Percentiles rank a stretch among this genome's conserved stretches.
phyloP scores from a whole-genome alignment of 2,797 vertebrate genomes.

The Cetoscarus ocellatus region DNA sequence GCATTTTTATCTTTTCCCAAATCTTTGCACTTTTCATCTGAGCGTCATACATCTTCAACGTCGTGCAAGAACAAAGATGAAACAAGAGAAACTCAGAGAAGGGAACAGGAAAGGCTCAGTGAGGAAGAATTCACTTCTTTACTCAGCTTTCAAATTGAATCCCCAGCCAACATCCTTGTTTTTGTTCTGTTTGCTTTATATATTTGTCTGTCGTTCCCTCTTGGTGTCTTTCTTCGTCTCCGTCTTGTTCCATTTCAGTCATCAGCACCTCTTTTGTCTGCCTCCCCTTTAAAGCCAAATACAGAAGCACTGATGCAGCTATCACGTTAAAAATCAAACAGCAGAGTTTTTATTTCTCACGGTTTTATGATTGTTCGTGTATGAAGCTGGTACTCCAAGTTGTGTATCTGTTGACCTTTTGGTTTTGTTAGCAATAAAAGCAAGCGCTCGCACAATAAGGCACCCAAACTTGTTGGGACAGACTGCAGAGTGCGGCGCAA shows the following conservation, averaged over 20 bases:
- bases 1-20: neutral
- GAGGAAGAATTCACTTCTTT: conserved; percentile 44
- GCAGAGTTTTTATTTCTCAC: neutral
- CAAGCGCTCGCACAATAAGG: conserved; percentile 17
- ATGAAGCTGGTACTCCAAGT: neutral
- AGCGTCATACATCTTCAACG: conserved; percentile 1
- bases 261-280: neutral
- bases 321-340: neutral
- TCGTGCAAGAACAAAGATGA: conserved; percentile 35
- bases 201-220: conserved; percentile 29
- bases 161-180: conserved; percentile 30
- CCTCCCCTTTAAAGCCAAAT: conserved; percentile 1
- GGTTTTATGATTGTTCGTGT: neutral
- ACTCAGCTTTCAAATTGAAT: conserved; percentile 52
- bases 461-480: conserved; percentile 28
- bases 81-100: conserved; percentile 35
- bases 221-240: conserved; percentile 31
- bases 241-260: conserved; percentile 10
- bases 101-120: conserved; percentile 26
- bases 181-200: conserved; percentile 51
- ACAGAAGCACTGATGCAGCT: neutral
- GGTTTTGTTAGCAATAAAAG: neutral
- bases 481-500: conserved; percentile 13
- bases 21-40: neutral
- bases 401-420: neutral